These are phyloP conservation scores for Gallinago media DNA, from an alignment of 2,113 vertebrate species.

Conservation along the genomic window DNA sequence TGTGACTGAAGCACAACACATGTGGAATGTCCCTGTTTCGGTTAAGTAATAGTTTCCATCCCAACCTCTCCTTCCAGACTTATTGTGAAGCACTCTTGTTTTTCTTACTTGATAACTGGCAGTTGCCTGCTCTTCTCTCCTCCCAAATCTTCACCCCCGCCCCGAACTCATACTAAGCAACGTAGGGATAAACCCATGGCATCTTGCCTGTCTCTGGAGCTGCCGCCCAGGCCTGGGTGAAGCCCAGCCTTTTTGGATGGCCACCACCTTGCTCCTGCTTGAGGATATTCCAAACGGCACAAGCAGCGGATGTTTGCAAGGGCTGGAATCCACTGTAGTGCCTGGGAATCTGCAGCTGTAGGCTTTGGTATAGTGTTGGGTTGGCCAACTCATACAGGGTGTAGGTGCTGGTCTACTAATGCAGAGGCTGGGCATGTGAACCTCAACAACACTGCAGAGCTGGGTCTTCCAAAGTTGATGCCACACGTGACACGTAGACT, in stretches of 20 bases:
- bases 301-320: neutral
- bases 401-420: neutral
- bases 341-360: neutral
- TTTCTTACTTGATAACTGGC: neutral
- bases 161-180: neutral
- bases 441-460: fast-evolving
- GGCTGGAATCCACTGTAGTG: neutral
- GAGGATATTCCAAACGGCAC: neutral
- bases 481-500: neutral
- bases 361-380: neutral
- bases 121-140: neutral
- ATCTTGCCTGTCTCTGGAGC: neutral
- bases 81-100: neutral
- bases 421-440: fast-evolving
- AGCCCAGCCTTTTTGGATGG: neutral
- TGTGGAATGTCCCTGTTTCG: fast-evolving
- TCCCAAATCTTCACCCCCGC: neutral
- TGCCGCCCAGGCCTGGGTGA: neutral
- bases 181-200: neutral
- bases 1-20: neutral
- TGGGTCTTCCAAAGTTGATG: neutral
- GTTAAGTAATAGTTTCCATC: neutral
- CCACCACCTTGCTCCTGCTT: neutral
- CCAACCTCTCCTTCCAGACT: neutral
- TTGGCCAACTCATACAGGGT: fast-evolving